Percentiles rank a stretch among this genome's conserved stretches.
These are phyloP conservation scores for Oceanites oceanicus DNA, from an alignment of 2,113 vertebrate species.

Conservation along the genomic window DNA sequence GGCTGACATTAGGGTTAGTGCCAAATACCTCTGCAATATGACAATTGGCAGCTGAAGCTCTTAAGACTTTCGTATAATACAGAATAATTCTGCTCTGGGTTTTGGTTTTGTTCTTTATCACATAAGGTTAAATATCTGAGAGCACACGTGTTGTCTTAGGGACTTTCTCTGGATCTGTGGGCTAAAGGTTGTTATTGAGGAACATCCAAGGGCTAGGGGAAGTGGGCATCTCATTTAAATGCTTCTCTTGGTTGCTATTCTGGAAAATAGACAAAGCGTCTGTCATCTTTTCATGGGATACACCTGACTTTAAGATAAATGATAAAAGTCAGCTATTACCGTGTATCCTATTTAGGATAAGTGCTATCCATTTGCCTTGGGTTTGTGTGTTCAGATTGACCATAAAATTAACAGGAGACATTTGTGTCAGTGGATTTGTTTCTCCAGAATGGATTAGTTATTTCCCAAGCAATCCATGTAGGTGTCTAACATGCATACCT, in stretches of 20 bases:
- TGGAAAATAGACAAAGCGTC: neutral
- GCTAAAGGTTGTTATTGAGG: neutral
- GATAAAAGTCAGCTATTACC: neutral
- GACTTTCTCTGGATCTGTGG: neutral
- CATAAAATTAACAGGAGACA: neutral
- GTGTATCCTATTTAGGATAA: neutral
- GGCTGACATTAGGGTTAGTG: neutral
- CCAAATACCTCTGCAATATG: neutral
- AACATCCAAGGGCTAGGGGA: neutral
- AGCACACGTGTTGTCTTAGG: neutral
- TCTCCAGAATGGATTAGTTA: neutral
- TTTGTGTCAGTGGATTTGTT: neutral
- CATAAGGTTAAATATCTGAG: neutral
- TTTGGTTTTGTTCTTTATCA: neutral
- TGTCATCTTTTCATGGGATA: neutral
- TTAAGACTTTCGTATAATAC: neutral
- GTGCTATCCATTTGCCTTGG: neutral
- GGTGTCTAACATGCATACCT: neutral
- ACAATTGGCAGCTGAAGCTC: neutral
- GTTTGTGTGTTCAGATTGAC: neutral
- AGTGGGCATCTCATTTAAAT: neutral
- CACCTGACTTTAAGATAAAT: neutral
- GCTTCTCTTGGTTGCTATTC: neutral
- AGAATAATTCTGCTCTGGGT: neutral
- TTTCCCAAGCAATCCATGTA: neutral